Evolutionary conservation across 2,797 vertebrate species (phyloP).

Genomic region (Hyperoplus immaculatus): DNA sequence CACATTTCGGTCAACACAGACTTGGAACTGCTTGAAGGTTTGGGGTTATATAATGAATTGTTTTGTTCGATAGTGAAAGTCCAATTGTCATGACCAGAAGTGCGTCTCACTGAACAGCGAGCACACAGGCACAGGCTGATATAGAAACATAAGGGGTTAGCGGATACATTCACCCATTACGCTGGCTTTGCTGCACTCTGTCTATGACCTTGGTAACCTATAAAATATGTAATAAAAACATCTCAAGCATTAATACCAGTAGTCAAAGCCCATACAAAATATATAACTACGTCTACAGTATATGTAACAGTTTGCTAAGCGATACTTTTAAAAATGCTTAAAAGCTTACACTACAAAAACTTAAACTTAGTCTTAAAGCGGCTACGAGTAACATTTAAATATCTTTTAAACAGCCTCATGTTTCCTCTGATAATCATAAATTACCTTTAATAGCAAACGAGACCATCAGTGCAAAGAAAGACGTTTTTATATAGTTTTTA

Average conservation of each 20-base stretch:
- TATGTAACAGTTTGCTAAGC: not conserved
- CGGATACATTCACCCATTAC: constrained; percentile 7
- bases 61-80: constrained; percentile 38
- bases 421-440: no score
- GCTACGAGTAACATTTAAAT: no score
- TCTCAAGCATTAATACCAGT: not conserved
- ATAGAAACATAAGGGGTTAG: constrained; percentile 7
- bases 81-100: constrained; percentile 32
- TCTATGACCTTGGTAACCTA: no score
- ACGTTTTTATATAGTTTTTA: no score
- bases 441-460: no score
- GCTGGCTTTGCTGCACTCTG: constrained; percentile 6
- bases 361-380: not conserved
- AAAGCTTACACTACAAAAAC: not conserved
- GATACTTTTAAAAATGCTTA: not conserved
- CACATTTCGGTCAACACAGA: constrained; percentile 15
- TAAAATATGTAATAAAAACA: not conserved
- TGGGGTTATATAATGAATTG: constrained; percentile 42
- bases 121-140: constrained; percentile 9
- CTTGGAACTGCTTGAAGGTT: constrained; percentile 31
- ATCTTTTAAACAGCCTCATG: no score
- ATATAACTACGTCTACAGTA: not conserved
- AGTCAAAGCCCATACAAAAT: not conserved
- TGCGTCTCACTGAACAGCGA: constrained; percentile 25
- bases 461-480: no score